phyloP scores from a whole-genome alignment of 2,888 invertebrate species.

The Diplazon laetatorius region DNA sequence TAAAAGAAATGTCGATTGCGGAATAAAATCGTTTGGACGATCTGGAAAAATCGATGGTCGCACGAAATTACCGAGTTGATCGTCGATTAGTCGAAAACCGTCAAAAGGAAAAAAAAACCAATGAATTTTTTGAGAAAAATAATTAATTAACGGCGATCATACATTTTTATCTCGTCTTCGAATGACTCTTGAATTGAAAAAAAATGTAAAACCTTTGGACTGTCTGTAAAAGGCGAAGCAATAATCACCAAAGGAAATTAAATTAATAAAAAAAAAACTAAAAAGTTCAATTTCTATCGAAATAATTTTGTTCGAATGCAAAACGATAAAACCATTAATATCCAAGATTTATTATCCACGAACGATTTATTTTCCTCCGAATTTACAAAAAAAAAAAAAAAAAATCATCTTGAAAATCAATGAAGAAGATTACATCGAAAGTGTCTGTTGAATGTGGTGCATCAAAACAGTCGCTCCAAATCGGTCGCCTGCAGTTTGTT shows the following conservation, averaged over 20 bases:
- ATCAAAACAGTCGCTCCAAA: neutral
- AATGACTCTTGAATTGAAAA: no score
- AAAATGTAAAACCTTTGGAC: no score
- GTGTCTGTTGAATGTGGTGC: constrained; percentile 2
- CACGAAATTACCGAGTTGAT: no score
- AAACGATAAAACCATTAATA: neutral
- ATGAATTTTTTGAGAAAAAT: neutral
- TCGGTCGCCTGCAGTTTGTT: no score
- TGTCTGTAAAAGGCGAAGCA: neutral
- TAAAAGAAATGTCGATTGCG: no score
- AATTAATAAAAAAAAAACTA: constrained; percentile 7
- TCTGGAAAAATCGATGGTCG: no score
- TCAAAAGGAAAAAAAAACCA: neutral
- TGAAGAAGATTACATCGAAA: constrained; percentile 1
- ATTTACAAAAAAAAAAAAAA: no score
- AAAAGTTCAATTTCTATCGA: neutral
- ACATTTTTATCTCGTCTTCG: neutral
- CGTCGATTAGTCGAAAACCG: no score
- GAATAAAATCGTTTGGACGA: no score
- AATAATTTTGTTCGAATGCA: neutral
- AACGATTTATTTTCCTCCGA: neutral
- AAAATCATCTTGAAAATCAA: constrained; percentile 23
- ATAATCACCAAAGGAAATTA: neutral
- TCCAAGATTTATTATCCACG: neutral
- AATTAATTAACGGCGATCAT: neutral